phyloP scores from a whole-genome alignment of 2,113 vertebrate species.

The Elaphurus davidianus region DNA sequence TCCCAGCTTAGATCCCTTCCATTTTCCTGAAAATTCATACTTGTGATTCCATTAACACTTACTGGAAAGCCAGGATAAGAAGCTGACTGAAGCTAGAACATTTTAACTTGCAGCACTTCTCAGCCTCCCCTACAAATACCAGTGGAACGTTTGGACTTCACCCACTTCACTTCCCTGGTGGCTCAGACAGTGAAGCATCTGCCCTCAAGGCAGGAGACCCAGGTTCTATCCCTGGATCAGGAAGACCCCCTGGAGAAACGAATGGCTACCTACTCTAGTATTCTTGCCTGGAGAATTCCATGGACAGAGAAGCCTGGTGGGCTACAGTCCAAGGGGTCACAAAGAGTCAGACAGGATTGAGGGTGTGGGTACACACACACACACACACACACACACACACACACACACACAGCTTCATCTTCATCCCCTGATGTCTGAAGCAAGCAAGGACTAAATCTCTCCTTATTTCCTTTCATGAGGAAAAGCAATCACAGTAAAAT shows the following conservation, averaged over 20 bases:
- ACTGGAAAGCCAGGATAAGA: not conserved
- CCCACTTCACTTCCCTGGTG: not conserved
- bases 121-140: not conserved
- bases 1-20: not conserved
- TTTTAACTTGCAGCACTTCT: not conserved
- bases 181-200: not conserved
- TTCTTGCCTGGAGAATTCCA: not conserved
- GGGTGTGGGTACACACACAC: not conserved
- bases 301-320: not conserved
- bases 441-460: not conserved
- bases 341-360: not conserved
- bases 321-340: not conserved
- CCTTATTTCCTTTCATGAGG: not conserved
- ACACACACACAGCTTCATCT: not conserved
- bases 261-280: not conserved
- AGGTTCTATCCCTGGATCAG: not conserved
- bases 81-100: not conserved
- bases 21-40: not conserved
- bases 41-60: not conserved
- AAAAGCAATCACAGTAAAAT: not conserved
- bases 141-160: not conserved
- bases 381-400: not conserved
- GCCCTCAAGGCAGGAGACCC: not conserved
- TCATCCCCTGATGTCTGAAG: not conserved
- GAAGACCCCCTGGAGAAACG: not conserved